Evolutionary conservation across 1,140 invertebrate genomes (phyloP), one percentile per base, ranked within the genome.

Genomic region (Drosophila neocordata): DNA sequence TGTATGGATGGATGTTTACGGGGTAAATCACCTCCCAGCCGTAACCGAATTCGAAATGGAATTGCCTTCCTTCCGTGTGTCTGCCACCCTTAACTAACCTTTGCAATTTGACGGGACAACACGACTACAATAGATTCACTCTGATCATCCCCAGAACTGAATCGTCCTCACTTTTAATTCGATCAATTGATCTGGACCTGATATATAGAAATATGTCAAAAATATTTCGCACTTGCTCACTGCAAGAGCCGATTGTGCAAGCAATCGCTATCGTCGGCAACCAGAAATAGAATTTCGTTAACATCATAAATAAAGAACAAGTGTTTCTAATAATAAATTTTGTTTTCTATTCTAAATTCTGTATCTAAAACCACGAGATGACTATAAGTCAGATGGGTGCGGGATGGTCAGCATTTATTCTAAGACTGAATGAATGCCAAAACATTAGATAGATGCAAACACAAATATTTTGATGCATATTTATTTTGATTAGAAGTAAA

Each of bases 11-110:
- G 55, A 48, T 15, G 37, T 20, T 48, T 22, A n/a, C 24, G 55
- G 66, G 52, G 66, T 48, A 61, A 62, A 60, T 44, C 20, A 22
- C 57, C 6, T 37, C 15, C n/a, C n/a, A n/a, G n/a, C n/a, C 37
- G 27, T 31, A 38, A 3, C 37, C 37, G 37, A 31, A 31, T 31
- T 48, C 15, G 8, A 48, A 48, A 20, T 48, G 41, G 18, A 48
- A 48, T 48, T 48, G 15, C 41, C 41, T 20, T 20, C 15, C 41
- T 31, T 31, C 27, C 27, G 27, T 31, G 5, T 31, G 41, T 9
- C 15, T 48, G 12, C 37, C 41, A 48, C 41, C 41, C 41, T 48
- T 48, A 57, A 35, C 9, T 20, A 20, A 20, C 15, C 9, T 7
- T 48, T 11, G 8, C 15, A 48, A n/a, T n/a, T n/a, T n/a, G n/a